Evolutionary conservation across 2,797 vertebrate genomes (phyloP), one percentile per base, ranked within the genome.

Genomic region (Rhadinocentrus ornatus): DNA sequence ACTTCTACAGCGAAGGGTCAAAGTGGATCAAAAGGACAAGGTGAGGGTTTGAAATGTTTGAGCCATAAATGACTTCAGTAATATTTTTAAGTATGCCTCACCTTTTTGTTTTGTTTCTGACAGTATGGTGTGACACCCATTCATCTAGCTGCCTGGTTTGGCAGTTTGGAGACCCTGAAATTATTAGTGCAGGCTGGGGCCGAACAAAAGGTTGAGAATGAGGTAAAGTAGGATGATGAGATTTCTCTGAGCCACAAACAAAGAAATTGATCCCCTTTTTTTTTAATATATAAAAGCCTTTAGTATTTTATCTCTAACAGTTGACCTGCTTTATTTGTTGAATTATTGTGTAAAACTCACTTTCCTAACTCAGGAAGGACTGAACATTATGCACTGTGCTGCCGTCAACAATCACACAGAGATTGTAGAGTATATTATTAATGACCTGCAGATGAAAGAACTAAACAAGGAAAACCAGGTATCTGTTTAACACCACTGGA

Each of bases 71-170:
- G 24, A 4, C 46, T 41, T 34, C 15, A 20, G 11, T 11, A 31
- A 31, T 46, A 31, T 58, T 56, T 64, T 27, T 15, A 54, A 52
- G 15, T 44, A 8, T 66, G 66, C 11, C 46, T 37, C 15, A 29
- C 29, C 69, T 60, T 46, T 75, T n/a, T 68, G 29, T 24, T 77
- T 18, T 77, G 34, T 66, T 27, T 74, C 41, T 61, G 69, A 61
- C 84, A 98, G 97, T 92, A 95, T 0, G 96, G 96, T 3, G 91
- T 99, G 77, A 94, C 94, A 34, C 93, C 94, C 63, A 88, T 96
- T 89, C 97, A 97, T 90, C 90, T 98, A 27, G 96, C 96, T 34
- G 95, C 96, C 79, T 99, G 96, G 96, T 95, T 95, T 89, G 96
- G 96, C 78, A 95, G 95, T 91, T 91, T 97, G 54, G 90, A 96